A percentile compares a stretch with the other conserved stretches of the same genome.
phyloP scores from a whole-genome alignment of 2,113 vertebrate species.

The Atherinomorus stipes region DNA sequence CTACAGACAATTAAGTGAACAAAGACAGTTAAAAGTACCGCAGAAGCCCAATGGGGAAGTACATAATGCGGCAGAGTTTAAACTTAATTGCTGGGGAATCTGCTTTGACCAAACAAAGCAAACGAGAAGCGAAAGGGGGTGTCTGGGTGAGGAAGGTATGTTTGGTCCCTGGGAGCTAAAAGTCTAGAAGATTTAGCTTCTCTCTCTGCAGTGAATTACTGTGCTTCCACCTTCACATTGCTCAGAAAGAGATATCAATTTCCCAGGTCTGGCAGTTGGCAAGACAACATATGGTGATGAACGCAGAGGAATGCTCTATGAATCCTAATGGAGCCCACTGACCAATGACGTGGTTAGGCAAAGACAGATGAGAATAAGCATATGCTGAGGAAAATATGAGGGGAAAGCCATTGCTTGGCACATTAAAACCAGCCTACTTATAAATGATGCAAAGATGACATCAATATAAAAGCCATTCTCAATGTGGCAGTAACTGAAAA shows the following conservation, averaged over 20 bases:
- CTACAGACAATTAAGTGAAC: conserved; percentile 10
- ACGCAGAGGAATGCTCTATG: conserved; percentile 52
- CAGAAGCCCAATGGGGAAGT: conserved; percentile 5
- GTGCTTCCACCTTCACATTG: conserved; percentile 70
- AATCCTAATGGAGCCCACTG: conserved; percentile 64
- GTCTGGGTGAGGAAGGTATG: conserved; percentile 44
- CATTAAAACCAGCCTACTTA: background rate
- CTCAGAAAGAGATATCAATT: conserved; percentile 68
- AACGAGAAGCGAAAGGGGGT: background rate
- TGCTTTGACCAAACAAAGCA: conserved; percentile 45
- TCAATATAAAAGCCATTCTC: background rate
- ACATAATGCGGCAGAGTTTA: conserved; percentile 22
- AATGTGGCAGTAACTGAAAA: background rate
- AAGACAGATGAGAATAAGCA: conserved; percentile 38
- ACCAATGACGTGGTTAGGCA: conserved; percentile 49
- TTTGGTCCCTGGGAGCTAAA: conserved; percentile 48
- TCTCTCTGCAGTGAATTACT: conserved; percentile 64
- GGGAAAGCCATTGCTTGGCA: background rate
- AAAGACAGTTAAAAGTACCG: background rate
- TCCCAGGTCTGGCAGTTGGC: conserved; percentile 63
- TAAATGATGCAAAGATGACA: background rate
- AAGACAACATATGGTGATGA: conserved; percentile 69
- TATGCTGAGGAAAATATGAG: conserved; percentile 5
- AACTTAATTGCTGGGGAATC: conserved; percentile 14
- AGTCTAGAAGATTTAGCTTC: conserved; percentile 61